Evolutionary conservation across 2,113 vertebrate genomes (phyloP), one percentile per base, ranked within the genome.

Genomic region (Harpagus bidentatus): DNA sequence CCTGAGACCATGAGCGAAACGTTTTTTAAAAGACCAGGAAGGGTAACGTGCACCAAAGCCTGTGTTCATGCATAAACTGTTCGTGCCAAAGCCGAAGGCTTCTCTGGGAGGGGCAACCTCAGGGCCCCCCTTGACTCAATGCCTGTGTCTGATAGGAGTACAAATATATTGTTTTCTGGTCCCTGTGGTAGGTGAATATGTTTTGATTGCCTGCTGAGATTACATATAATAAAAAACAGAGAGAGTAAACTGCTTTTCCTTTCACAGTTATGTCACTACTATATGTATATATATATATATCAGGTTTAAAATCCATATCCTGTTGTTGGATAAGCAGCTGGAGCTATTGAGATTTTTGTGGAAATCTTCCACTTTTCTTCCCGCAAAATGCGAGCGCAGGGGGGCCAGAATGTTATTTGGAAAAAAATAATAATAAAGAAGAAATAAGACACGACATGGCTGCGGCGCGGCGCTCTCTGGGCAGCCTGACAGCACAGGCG

Each of bases 151-250:
- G 66, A 53, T 89, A 95, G 77, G 31, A 81, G 62, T 23, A 79
- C 56, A 91, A 66, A 62, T 85, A 42, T 19, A 88, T 81, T 92
- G 56, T 89, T 93, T 91, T 96, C 73, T 85, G 43, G 38, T 83
- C 81, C 61, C 50, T 50, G 23, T 81, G 28, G 43, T 90, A 56
- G 42, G 58, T 78, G 79, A 90, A 93, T 58, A 83, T 2, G 6
- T 95, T 96, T 88, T 10, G 20, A 76, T 95, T 94, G 63, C 61
- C 56, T 94, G 56, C 63, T 96, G 83, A 96, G 88, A 81, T 67
- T 91, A 45, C 34, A 48, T n/a, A 38, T 84, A 94, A 90, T 73
- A 94, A 94, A 95, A 96, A 94, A 2, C 45, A 90, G 84, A 89
- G 61, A 48, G 16, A 84, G 13, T 59, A 79, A 94, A 90, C 52